Evolutionary conservation across 2,113 vertebrate species (phyloP), one percentile per base, ranked within the genome.

Genomic region (Ammodytes dubius): DNA sequence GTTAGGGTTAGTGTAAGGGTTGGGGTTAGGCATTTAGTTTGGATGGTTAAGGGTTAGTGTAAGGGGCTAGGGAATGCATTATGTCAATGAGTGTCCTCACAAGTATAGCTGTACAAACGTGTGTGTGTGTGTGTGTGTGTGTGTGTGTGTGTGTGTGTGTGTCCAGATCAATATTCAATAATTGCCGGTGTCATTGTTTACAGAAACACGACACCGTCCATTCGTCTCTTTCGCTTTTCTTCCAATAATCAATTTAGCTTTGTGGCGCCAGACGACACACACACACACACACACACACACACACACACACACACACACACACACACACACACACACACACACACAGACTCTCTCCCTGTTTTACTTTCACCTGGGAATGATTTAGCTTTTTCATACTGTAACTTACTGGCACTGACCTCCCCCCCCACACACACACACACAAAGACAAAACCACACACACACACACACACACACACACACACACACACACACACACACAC

Each of bases 301-400:
- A 46, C 42, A 46, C 42, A 46, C 42, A 64, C 61, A 64, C 42
- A 46, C 42, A 64, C 42, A 64, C 61, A 64, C 42, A 64, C 27
- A 54, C 40, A 56, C 60, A 57, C 61, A 27, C 42, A 27, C 42
- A 64, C 27, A 54, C 42, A 56, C 60, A 57, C 61, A 27, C 42
- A 27, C n/a, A 10, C n/a, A 10, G 14, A 70, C 17, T 50, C 12
- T 43, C 39, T 63, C 70, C 35, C 17, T 15, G 78, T 56, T 81
- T 61, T 4, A 12, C 74, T 71, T 70, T 73, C 77, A 86, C 83
- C 81, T 84, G 87, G 87, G 60, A 89, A 67, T 58, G 70, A 86
- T 84, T 89, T 75, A 35, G 56, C 42, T 15, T 72, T 40, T 82
- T 75, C 70, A 58, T 60, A 59, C 10, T 69, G 57, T 14, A 47